phyloP scores from a whole-genome alignment of 2,113 vertebrate genomes.

The Gymnobelideus leadbeateri region DNA sequence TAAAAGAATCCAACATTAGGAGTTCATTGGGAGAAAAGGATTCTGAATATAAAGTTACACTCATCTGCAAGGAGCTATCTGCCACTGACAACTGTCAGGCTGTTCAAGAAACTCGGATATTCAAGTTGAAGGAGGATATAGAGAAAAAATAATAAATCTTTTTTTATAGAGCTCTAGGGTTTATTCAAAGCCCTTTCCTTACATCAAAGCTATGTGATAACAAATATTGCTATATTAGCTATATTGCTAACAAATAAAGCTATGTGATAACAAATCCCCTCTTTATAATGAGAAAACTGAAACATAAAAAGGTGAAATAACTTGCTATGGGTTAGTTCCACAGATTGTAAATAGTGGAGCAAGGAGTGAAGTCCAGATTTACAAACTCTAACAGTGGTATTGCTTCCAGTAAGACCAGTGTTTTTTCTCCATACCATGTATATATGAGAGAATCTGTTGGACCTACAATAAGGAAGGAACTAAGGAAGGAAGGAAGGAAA shows the following conservation, averaged over 20 bases:
- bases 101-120: neutral
- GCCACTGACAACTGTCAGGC: neutral
- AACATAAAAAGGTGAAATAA: neutral
- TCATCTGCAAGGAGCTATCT: neutral
- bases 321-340: neutral
- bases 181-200: neutral
- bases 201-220: neutral
- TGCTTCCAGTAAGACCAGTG: neutral
- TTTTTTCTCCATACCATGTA: neutral
- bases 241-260: too few species aligned
- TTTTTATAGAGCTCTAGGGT: neutral
- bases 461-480: slow-evolving; percentile 53
- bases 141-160: neutral
- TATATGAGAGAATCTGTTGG: neutral
- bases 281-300: neutral
- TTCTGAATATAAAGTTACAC: neutral
- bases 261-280: neutral
- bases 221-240: too few species aligned
- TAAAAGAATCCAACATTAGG: neutral
- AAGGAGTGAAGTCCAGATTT: neutral
- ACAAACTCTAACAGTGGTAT: neutral
- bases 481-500: too few species aligned
- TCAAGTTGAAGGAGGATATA: neutral
- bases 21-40: neutral
- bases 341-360: neutral